Conservation (phyloP, 2,888 invertebrate species). For the Sturmia bella region DNA sequence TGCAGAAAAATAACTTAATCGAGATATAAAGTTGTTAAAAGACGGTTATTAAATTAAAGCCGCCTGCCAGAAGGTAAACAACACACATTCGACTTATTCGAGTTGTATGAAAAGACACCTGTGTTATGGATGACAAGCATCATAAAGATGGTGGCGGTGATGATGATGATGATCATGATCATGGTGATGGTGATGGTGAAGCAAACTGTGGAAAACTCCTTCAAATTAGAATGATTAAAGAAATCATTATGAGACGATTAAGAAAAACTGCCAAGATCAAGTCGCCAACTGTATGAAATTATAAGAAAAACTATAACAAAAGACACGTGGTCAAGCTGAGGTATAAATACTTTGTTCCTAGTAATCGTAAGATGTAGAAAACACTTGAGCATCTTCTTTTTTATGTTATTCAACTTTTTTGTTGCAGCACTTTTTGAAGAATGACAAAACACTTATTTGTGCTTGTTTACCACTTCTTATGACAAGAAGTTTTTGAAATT, state of each 20-base stretch:
- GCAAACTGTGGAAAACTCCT: constrained; percentile 53
- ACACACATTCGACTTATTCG: not conserved
- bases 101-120: constrained; percentile 52
- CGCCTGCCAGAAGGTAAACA: constrained; percentile 4
- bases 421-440: constrained; percentile 22
- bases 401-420: constrained; percentile 1
- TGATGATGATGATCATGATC: constrained; percentile 14
- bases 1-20: constrained; percentile 56
- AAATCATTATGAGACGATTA: constrained; percentile 54
- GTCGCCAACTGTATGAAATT: constrained; percentile 24
- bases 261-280: constrained; percentile 30
- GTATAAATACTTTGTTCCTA: constrained; percentile 30
- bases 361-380: constrained; percentile 43
- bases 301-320: constrained; percentile 56
- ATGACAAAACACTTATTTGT: constrained; percentile 68
- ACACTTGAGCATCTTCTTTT: constrained; percentile 45
- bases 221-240: constrained; percentile 67
- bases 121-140: constrained; percentile 49
- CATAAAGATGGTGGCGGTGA: constrained; percentile 1
- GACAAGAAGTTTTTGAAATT: constrained; percentile 51
- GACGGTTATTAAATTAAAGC: constrained; percentile 32
- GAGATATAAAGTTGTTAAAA: constrained; percentile 42
- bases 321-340: constrained; percentile 63
- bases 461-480: constrained; percentile 48
- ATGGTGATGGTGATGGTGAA: constrained; percentile 12